Evolutionary conservation across 2,113 vertebrate species (phyloP).

Genomic region (Petroica traversi): DNA sequence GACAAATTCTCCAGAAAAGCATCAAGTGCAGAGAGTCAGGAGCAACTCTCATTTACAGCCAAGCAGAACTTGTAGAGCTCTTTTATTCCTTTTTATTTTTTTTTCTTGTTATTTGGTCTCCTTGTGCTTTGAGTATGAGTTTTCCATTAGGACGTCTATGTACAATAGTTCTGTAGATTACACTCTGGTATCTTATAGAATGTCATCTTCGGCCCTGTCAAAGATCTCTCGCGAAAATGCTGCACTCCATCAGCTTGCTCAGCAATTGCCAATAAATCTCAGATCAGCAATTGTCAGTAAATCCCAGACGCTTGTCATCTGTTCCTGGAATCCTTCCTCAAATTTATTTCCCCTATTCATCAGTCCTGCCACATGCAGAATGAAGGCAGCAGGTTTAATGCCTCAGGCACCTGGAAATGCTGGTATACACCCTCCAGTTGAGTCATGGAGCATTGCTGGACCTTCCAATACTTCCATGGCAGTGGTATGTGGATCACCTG

Average conservation of each 20-base stretch:
- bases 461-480: not conserved
- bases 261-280: not conserved
- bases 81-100: not conserved
- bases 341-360: not conserved
- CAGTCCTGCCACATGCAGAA: not conserved
- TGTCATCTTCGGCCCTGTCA: not conserved
- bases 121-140: not conserved
- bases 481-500: not conserved
- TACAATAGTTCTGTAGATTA: not conserved
- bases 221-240: not conserved
- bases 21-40: not conserved
- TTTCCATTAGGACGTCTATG: not conserved
- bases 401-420: not conserved
- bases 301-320: not conserved
- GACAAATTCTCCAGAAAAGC: not conserved
- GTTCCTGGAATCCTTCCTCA: not conserved
- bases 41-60: not conserved
- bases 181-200: not conserved
- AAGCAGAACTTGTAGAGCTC: not conserved
- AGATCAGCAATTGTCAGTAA: not conserved
- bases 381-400: not conserved
- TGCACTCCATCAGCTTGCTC: not conserved
- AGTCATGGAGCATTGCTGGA: not conserved
- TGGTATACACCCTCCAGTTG: not conserved
- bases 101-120: not conserved